Conservation (phyloP, 2,113 vertebrate species). For the Tragelaphus scriptus region DNA sequence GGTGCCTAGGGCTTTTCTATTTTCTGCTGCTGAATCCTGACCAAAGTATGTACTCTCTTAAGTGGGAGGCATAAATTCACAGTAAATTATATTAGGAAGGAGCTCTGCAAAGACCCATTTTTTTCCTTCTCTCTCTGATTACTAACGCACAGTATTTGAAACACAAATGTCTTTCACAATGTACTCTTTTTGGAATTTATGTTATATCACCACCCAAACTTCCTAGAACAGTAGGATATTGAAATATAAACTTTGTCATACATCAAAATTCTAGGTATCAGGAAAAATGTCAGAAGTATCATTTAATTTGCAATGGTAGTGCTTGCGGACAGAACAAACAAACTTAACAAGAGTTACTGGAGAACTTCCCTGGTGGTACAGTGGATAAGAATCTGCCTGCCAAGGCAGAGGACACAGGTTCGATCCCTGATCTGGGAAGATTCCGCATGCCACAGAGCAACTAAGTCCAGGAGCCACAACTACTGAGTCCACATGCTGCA, state of each 20-base stretch:
- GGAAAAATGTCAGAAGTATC: background rate
- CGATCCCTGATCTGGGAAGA: background rate
- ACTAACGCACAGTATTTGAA: background rate
- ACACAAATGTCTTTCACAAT: background rate
- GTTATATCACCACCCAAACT: background rate
- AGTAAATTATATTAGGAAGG: background rate
- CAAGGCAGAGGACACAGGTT: background rate
- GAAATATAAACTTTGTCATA: background rate
- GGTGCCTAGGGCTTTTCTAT: background rate
- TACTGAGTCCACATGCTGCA: background rate
- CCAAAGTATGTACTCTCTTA: background rate
- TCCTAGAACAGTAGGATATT: background rate
- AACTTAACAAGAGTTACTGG: background rate
- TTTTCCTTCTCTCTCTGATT: background rate
- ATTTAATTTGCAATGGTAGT: background rate
- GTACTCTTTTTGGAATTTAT: background rate
- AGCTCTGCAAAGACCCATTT: background rate
- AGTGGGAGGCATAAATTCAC: conserved; percentile 1
- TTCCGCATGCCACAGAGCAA: background rate
- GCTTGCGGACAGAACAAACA: background rate
- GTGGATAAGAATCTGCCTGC: background rate
- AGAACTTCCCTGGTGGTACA: background rate
- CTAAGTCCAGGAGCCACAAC: background rate
- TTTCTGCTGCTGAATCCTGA: background rate
- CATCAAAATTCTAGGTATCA: background rate